Evolutionary conservation across 2,888 invertebrate species (phyloP).

Genomic region (Drosophila lutescens): DNA sequence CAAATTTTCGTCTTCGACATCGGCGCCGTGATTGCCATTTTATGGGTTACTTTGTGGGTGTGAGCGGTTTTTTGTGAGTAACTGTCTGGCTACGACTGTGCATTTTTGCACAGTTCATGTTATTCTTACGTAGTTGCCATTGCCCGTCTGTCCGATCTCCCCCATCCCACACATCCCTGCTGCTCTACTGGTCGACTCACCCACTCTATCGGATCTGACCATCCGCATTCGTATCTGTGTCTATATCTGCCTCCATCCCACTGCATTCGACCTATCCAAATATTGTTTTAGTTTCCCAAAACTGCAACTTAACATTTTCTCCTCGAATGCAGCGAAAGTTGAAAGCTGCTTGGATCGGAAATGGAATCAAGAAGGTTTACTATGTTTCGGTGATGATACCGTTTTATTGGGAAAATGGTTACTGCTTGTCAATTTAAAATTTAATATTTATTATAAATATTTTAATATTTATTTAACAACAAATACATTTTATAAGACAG

Average conservation of each 20-base stretch:
- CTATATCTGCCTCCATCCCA: constrained; percentile 27
- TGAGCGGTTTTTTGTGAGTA: constrained; percentile 35
- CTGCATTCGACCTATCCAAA: constrained; percentile 74
- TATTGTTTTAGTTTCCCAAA: constrained; percentile 68
- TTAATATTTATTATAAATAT: neutral
- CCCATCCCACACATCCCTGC: constrained; percentile 22
- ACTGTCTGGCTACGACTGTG: constrained; percentile 50
- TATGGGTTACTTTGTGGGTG: constrained; percentile 24
- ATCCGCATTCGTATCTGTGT: constrained; percentile 35
- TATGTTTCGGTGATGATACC: neutral
- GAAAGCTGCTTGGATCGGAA: constrained; percentile 27
- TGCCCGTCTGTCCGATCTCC: constrained; percentile 65
- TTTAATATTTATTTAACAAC: neutral
- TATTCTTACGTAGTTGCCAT: constrained; percentile 73
- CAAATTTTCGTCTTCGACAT: constrained; percentile 69
- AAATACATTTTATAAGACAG: too few species aligned
- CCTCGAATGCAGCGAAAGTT: constrained; percentile 57
- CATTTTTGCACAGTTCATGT: constrained; percentile 69
- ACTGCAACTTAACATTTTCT: constrained; percentile 42
- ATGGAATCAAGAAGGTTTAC: neutral
- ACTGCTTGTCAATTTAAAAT: neutral
- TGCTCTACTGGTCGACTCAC: constrained; percentile 8
- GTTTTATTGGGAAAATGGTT: neutral
- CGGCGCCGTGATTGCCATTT: constrained; percentile 54
- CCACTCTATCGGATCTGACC: constrained; percentile 17